Evolutionary conservation across 2,888 invertebrate species (phyloP).

Genomic region (Anorthoa munda): DNA sequence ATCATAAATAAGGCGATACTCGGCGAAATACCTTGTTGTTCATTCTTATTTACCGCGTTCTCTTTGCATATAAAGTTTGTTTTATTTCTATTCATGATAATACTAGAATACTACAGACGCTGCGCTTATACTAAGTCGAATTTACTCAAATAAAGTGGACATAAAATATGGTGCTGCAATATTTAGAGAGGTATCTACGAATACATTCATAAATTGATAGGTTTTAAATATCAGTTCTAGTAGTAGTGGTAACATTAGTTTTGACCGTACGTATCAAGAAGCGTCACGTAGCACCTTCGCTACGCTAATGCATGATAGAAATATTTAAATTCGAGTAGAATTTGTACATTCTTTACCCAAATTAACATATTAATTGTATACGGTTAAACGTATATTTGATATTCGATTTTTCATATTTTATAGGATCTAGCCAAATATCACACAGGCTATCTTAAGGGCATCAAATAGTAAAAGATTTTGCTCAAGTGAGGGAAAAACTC

Average conservation of each 20-base stretch:
- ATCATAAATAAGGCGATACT: slow-evolving; percentile 26
- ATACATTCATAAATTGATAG: neutral
- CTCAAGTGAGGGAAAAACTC: slow-evolving; percentile 4
- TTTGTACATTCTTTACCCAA: neutral
- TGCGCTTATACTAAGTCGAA: neutral
- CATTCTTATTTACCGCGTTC: slow-evolving; percentile 3
- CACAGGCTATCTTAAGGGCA: neutral
- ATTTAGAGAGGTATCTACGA: neutral
- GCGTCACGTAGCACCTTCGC: neutral
- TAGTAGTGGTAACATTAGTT: neutral
- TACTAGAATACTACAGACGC: neutral
- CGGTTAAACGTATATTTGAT: neutral
- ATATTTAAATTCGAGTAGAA: neutral
- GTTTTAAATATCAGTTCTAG: neutral
- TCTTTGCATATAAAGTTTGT: slow-evolving; percentile 12
- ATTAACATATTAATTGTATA: neutral
- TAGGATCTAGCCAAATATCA: neutral
- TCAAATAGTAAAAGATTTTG: slow-evolving; percentile 3
- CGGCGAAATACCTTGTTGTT: slow-evolving; percentile 5
- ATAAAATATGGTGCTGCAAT: slow-evolving; percentile 6
- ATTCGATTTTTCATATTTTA: neutral
- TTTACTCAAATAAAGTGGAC: slow-evolving; percentile 5
- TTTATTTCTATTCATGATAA: slow-evolving; percentile 6
- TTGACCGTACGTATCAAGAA: too few species aligned
- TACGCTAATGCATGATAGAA: neutral